Percentiles rank a stretch among this genome's conserved stretches.
phyloP scores from a whole-genome alignment of 2,888 invertebrate species.

The Chloromyia formosa region DNA sequence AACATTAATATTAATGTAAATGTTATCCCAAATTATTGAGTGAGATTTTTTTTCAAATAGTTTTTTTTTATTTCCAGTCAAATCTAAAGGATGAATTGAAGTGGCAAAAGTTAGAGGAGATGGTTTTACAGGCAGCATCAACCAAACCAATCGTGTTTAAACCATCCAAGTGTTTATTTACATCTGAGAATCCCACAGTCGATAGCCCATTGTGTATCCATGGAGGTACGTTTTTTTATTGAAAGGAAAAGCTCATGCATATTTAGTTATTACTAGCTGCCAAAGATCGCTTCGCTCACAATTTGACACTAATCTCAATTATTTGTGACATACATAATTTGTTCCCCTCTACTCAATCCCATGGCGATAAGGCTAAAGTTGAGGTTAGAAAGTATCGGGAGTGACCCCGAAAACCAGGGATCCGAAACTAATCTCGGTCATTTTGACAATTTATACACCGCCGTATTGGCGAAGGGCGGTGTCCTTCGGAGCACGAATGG shows the following conservation, averaged over 20 bases:
- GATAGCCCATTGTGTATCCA: constrained; percentile 76
- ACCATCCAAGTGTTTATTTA: constrained; percentile 79
- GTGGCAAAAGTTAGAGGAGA: constrained; percentile 82
- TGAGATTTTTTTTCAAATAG: constrained; percentile 17
- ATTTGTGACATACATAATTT: too few relatives aligned
- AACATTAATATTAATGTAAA: constrained; percentile 60
- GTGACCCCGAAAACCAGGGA: too few relatives aligned
- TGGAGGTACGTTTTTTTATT: constrained; percentile 67
- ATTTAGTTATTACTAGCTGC: too few relatives aligned
- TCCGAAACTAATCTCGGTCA: too few relatives aligned
- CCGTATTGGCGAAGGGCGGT: not conserved
- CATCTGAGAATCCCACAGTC: constrained; percentile 71
- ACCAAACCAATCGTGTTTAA: constrained; percentile 79
- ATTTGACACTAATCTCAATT: too few relatives aligned
- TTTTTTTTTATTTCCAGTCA: constrained; percentile 52
- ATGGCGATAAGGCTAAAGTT: too few relatives aligned
- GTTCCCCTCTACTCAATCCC: too few relatives aligned
- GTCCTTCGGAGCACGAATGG: not conserved
- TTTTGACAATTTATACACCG: too few relatives aligned
- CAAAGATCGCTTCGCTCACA: too few relatives aligned
- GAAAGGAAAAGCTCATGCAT: too few relatives aligned
- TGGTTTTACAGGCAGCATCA: constrained; percentile 75
- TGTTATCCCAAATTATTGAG: constrained; percentile 16
- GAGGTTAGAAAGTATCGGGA: too few relatives aligned
- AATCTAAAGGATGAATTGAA: constrained; percentile 64